Evolutionary conservation across 2,113 vertebrate species (phyloP).

Genomic region (Dipodomys spectabilis): DNA sequence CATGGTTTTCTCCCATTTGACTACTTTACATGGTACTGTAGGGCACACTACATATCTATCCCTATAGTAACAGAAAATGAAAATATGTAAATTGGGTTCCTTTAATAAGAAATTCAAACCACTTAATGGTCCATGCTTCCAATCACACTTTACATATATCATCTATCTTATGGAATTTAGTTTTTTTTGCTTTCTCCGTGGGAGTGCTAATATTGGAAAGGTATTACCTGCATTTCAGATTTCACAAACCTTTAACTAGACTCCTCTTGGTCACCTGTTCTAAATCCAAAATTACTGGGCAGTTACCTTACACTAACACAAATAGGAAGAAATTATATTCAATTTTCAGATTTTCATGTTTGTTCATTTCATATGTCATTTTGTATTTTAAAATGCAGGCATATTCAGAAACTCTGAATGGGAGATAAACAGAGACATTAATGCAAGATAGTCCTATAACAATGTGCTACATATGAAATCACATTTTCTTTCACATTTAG

Average conservation of each 20-base stretch:
- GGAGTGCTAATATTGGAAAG: neutral
- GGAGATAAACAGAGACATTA: neutral
- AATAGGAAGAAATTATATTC: neutral
- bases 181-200: neutral
- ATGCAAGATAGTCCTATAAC: constrained; percentile 10
- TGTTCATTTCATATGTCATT: neutral
- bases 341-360: neutral
- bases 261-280: neutral
- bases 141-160: neutral
- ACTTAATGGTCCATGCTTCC: neutral
- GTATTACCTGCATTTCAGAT: neutral
- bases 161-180: neutral
- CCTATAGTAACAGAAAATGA: neutral
- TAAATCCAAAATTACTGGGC: neutral
- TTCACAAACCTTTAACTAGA: neutral
- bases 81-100: neutral
- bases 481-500: constrained; percentile 25
- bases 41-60: neutral
- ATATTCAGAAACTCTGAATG: neutral
- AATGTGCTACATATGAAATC: neutral
- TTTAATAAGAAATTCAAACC: constrained; percentile 30
- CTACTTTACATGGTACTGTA: neutral
- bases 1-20: constrained; percentile 37
- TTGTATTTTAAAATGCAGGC: neutral
- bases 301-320: neutral